Percentiles rank a stretch among this genome's conserved stretches.
Evolutionary conservation across 2,888 invertebrate genomes (phyloP).

Genomic region (Synergus itoensis): DNA sequence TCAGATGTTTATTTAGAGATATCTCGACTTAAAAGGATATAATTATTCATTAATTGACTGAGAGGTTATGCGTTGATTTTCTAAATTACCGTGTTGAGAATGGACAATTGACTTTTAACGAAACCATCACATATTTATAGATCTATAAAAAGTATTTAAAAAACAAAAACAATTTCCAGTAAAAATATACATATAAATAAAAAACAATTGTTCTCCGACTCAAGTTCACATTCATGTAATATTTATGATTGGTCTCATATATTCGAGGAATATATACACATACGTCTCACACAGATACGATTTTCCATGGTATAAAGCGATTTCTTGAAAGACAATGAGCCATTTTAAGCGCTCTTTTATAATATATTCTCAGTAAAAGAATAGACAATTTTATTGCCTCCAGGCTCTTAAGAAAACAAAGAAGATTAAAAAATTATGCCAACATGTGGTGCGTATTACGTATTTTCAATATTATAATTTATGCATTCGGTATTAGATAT

Average conservation of each 20-base stretch:
- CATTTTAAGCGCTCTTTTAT: background rate
- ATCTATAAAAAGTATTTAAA: too few species aligned
- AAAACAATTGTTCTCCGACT: background rate
- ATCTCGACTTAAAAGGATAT: background rate
- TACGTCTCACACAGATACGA: background rate
- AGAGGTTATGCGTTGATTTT: background rate
- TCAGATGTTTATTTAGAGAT: slow-evolving; percentile 1
- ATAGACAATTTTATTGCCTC: background rate
- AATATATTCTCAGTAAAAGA: background rate
- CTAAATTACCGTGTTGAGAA: background rate
- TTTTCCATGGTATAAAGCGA: background rate
- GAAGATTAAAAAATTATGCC: background rate
- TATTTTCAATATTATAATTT: background rate
- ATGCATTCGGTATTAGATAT: background rate
- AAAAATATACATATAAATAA: too few species aligned
- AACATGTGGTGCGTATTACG: background rate
- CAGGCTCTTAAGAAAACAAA: background rate
- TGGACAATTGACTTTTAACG: background rate
- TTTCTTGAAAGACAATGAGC: background rate
- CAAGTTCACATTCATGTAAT: background rate
- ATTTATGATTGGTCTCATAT: background rate
- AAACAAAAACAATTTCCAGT: too few species aligned
- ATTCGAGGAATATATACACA: background rate
- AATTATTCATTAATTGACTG: slow-evolving; percentile 1
- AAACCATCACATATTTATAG: too few species aligned